phyloP scores from a whole-genome alignment of 2,797 vertebrate genomes.

The Phrynocephalus guinanensis region DNA sequence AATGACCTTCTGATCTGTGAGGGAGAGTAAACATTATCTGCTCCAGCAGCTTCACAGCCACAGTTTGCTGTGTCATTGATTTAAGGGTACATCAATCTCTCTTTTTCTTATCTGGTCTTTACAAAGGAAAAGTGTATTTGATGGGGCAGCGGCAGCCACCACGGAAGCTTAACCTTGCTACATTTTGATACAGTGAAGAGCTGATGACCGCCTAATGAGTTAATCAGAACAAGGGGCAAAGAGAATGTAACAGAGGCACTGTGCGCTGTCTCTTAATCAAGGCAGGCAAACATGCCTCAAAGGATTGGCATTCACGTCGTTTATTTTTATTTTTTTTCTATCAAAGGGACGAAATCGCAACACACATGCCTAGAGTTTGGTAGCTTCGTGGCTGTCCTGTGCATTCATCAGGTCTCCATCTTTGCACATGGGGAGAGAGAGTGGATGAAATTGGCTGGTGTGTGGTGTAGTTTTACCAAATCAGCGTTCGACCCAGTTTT shows the following conservation, averaged over 20 bases:
- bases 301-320: slow-evolving; percentile 20
- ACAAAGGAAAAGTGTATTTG: not conserved
- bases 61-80: not conserved
- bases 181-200: not conserved
- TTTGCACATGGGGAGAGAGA: slow-evolving; percentile 11
- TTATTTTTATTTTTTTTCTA: too few relatives aligned
- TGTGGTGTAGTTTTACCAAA: slow-evolving; percentile 13
- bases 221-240: not conserved
- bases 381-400: too few relatives aligned
- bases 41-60: not conserved
- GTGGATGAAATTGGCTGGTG: slow-evolving; percentile 30
- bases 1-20: not conserved
- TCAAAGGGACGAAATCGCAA: too few relatives aligned
- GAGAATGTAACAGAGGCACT: not conserved
- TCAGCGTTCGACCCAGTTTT: slow-evolving; percentile 41
- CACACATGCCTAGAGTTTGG: too few relatives aligned
- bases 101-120: not conserved
- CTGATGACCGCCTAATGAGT: not conserved
- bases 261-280: slow-evolving; percentile 20
- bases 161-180: not conserved
- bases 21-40: not conserved
- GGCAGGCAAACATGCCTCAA: not conserved
- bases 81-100: not conserved
- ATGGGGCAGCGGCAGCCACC: not conserved
- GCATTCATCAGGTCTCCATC: not conserved